Conservation (phyloP, 2,113 vertebrate genomes). For the Serinus canaria region DNA sequence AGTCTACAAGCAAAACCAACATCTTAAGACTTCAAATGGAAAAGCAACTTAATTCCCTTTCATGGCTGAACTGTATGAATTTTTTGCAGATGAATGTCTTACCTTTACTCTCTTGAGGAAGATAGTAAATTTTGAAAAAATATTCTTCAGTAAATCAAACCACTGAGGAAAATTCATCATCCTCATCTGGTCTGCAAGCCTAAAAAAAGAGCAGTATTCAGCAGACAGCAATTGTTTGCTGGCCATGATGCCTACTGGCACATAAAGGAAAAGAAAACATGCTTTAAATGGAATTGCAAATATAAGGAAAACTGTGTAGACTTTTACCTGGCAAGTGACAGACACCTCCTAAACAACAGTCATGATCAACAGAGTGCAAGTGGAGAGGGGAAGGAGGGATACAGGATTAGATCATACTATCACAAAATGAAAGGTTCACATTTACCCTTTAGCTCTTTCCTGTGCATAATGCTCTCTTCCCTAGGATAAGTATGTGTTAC, state of each 20-base stretch:
- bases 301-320: background rate
- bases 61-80: background rate
- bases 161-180: constrained; percentile 95
- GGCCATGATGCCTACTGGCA: background rate
- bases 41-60: background rate
- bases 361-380: background rate
- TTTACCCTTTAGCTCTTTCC: background rate
- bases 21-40: background rate
- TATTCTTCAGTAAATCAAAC: constrained; percentile 87
- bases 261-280: background rate
- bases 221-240: background rate
- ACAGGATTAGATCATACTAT: background rate
- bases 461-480: background rate
- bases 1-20: background rate
- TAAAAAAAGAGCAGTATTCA: constrained; percentile 58
- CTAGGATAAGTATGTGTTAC: background rate
- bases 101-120: constrained; percentile 96
- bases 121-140: constrained; percentile 90
- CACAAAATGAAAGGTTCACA: background rate
- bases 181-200: constrained; percentile 94
- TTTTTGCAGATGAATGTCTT: background rate
- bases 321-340: background rate
- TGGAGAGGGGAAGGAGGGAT: background rate
- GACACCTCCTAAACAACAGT: background rate
- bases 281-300: background rate